These are phyloP conservation scores for Bombus impatiens DNA, from an alignment of 1,140 invertebrate species.

Conservation along the genomic window DNA sequence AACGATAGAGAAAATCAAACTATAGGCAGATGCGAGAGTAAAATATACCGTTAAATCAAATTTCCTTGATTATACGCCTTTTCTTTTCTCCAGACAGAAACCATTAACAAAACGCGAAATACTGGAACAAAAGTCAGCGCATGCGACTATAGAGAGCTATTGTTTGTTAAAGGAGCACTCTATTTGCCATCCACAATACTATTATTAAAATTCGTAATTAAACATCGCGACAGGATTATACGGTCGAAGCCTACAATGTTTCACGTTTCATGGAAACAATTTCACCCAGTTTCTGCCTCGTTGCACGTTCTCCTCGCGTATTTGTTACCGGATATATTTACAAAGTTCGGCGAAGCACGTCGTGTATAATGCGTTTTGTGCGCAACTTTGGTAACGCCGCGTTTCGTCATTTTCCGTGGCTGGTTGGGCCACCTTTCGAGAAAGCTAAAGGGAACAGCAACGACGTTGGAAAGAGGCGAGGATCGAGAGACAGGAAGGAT, in stretches of 20 bases:
- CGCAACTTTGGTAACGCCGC: constrained; percentile 48
- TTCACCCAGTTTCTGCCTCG: constrained; percentile 37
- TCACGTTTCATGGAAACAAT: constrained; percentile 42
- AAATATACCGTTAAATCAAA: too few species aligned
- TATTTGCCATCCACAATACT: background rate
- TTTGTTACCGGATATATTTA: constrained; percentile 55
- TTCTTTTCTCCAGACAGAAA: too few species aligned
- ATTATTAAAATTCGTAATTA: constrained; percentile 23
- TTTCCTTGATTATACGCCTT: too few species aligned
- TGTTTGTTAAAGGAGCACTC: background rate
- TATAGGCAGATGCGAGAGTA: too few species aligned
- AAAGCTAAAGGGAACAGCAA: constrained; percentile 17
- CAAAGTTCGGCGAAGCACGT: constrained; percentile 45
- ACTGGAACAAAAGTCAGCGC: background rate
- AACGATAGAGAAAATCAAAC: too few species aligned
- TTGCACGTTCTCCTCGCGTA: constrained; percentile 1
- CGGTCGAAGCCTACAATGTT: background rate
- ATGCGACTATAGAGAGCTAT: too few species aligned
- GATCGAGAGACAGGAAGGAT: background rate
- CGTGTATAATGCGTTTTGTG: constrained; percentile 59
- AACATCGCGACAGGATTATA: background rate
- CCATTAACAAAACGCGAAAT: background rate
- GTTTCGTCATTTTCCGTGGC: constrained; percentile 57
- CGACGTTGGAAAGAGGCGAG: background rate
- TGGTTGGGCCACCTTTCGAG: constrained; percentile 23